phyloP scores from a whole-genome alignment of 2,888 invertebrate genomes.

The Siphonodentalium dalli region DNA sequence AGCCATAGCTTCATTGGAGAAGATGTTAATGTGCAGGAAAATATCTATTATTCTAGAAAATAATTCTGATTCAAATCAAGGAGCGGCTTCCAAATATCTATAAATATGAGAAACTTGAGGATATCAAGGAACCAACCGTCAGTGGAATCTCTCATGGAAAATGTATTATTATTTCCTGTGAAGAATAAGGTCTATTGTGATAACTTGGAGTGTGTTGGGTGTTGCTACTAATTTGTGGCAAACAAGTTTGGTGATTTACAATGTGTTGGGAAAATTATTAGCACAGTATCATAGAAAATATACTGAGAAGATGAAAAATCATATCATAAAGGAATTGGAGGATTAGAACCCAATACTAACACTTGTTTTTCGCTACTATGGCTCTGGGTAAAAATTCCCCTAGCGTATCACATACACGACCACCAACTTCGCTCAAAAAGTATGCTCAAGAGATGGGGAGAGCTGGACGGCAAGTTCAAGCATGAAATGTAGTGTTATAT shows the following conservation, averaged over 20 bases:
- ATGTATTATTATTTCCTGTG: slow-evolving; percentile 8
- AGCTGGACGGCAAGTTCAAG: slow-evolving; percentile 26
- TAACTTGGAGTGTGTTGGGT: slow-evolving; percentile 21
- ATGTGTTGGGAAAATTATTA: slow-evolving; percentile 13
- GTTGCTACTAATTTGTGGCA: slow-evolving; percentile 22
- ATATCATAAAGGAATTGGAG: slow-evolving; percentile 19
- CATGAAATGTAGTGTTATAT: slow-evolving; percentile 15
- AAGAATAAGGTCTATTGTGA: slow-evolving; percentile 23
- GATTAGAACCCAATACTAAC: slow-evolving; percentile 18
- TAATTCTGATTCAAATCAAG: slow-evolving; percentile 8
- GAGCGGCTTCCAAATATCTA: slow-evolving; percentile 10
- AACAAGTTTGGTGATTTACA: slow-evolving; percentile 12
- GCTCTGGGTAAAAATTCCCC: slow-evolving; percentile 30
- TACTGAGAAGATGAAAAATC: slow-evolving; percentile 25
- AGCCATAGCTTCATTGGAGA: slow-evolving; percentile 14
- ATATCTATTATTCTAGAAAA: background rate
- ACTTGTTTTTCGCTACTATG: slow-evolving; percentile 24
- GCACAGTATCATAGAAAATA: slow-evolving; percentile 29
- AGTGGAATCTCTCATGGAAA: slow-evolving; percentile 1
- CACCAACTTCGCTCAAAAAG: slow-evolving; percentile 25
- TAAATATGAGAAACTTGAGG: slow-evolving; percentile 20
- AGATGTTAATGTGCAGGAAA: slow-evolving; percentile 15
- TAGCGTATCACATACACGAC: slow-evolving; percentile 17
- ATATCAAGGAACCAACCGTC: slow-evolving; percentile 14
- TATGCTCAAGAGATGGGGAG: slow-evolving; percentile 31